phyloP scores from a whole-genome alignment of 2,888 invertebrate species.

The Rotaria socialis region DNA sequence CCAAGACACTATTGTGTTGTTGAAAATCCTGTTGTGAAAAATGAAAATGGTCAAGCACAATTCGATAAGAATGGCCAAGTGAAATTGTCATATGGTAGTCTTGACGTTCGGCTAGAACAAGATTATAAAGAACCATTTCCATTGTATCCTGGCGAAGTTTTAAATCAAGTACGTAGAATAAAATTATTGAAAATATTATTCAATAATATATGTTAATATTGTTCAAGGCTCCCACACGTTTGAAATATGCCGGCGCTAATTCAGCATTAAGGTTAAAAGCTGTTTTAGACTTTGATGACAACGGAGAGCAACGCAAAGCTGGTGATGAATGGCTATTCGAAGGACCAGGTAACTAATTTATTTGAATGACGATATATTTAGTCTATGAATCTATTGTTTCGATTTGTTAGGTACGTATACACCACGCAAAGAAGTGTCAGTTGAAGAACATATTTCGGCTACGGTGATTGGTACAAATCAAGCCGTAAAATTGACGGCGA shows the following conservation, averaged over 20 bases:
- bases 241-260: slow-evolving; percentile 60
- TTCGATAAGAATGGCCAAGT: slow-evolving; percentile 59
- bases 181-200: not conserved
- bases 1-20: slow-evolving; percentile 61
- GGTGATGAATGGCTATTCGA: slow-evolving; percentile 64
- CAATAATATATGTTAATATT: slow-evolving; percentile 44
- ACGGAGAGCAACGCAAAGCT: slow-evolving; percentile 56
- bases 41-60: slow-evolving; percentile 54
- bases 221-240: slow-evolving; percentile 51
- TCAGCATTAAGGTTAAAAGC: slow-evolving; percentile 60
- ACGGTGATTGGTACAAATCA: slow-evolving; percentile 61
- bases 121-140: slow-evolving; percentile 61
- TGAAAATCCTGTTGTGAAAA: slow-evolving; percentile 60
- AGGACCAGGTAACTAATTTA: slow-evolving; percentile 60
- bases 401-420: slow-evolving; percentile 59
- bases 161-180: slow-evolving; percentile 47
- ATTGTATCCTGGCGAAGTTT: slow-evolving; percentile 62
- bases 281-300: slow-evolving; percentile 59
- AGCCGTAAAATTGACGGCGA: slow-evolving; percentile 60
- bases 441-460: slow-evolving; percentile 60
- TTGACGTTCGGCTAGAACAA: slow-evolving; percentile 61
- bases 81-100: slow-evolving; percentile 60
- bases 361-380: slow-evolving; percentile 48
- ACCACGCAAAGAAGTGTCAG: slow-evolving; percentile 61
- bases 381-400: slow-evolving; percentile 52